A percentile compares a stretch with the other conserved stretches of the same genome.
phyloP scores from a whole-genome alignment of 2,888 invertebrate species.

The Drosophila vallismaia region DNA sequence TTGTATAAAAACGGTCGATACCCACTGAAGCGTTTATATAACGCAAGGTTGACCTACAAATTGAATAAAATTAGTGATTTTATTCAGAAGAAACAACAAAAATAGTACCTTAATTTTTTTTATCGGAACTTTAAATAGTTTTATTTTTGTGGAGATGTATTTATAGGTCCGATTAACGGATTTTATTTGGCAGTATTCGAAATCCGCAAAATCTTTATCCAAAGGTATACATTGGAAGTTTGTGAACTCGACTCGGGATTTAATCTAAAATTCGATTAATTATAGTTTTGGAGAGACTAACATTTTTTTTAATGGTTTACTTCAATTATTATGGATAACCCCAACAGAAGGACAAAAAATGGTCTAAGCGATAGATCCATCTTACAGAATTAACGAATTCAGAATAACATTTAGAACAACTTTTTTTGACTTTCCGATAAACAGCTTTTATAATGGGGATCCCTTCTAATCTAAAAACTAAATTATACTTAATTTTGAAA shows the following conservation, averaged over 20 bases:
- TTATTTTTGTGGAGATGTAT: not conserved
- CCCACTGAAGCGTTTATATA: not conserved
- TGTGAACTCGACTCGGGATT: not conserved
- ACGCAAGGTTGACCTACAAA: too few relatives aligned
- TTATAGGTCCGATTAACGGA: not conserved
- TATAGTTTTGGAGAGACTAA: not conserved
- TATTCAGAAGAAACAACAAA: not conserved
- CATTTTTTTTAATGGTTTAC: not conserved
- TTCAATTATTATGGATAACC: not conserved
- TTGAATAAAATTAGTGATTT: too few relatives aligned
- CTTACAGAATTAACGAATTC: not conserved
- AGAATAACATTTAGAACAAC: not conserved
- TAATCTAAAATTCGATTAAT: not conserved
- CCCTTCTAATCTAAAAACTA: too few relatives aligned
- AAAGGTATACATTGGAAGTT: not conserved
- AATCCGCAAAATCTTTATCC: not conserved
- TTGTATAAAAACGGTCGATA: slow-evolving; percentile 24
- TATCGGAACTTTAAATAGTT: not conserved
- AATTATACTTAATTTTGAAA: too few relatives aligned
- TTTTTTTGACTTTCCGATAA: not conserved
- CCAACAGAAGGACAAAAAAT: not conserved
- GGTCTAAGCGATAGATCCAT: not conserved
- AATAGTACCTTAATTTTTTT: not conserved
- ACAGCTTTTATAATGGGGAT: too few relatives aligned
- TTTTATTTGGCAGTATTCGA: not conserved